Conservation (phyloP, 2,113 vertebrate species). For the Podarcis raffonei region DNA sequence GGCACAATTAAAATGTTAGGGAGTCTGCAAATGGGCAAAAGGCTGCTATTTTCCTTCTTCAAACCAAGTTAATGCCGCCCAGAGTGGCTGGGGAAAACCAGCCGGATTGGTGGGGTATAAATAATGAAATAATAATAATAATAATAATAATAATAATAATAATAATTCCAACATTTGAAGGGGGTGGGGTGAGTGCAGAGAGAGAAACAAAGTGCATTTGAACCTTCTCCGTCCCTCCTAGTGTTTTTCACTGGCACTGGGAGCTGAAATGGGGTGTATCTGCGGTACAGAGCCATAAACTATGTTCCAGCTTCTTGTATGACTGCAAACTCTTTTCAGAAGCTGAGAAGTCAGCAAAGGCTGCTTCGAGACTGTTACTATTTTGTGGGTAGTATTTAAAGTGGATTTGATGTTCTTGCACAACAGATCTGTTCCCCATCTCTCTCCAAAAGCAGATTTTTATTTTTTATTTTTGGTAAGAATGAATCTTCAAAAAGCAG, state of each 20-base stretch:
- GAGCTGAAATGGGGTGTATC: background rate
- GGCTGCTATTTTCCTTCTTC: background rate
- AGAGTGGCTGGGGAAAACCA: too few species aligned
- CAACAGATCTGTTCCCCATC: too few species aligned
- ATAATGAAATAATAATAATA: too few species aligned
- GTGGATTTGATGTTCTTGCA: too few species aligned
- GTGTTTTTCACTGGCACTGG: background rate
- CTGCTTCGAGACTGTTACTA: background rate
- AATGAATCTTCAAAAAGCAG: too few species aligned
- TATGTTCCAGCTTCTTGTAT: background rate
- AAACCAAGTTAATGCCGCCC: background rate
- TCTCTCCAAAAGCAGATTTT: too few species aligned
- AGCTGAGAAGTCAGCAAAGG: background rate
- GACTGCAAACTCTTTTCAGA: background rate
- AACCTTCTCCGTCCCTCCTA: background rate
- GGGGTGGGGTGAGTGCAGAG: background rate
- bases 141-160: too few species aligned
- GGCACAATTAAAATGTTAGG: background rate
- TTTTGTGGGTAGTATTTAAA: too few species aligned
- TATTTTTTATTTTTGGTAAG: too few species aligned
- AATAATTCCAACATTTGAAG: background rate
- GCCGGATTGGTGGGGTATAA: too few species aligned
- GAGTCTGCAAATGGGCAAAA: background rate
- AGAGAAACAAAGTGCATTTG: background rate
- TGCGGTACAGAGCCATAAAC: background rate